Evolutionary conservation across 2,113 vertebrate genomes (phyloP), one percentile per base, ranked within the genome.

Genomic region (Panurus biarmicus): DNA sequence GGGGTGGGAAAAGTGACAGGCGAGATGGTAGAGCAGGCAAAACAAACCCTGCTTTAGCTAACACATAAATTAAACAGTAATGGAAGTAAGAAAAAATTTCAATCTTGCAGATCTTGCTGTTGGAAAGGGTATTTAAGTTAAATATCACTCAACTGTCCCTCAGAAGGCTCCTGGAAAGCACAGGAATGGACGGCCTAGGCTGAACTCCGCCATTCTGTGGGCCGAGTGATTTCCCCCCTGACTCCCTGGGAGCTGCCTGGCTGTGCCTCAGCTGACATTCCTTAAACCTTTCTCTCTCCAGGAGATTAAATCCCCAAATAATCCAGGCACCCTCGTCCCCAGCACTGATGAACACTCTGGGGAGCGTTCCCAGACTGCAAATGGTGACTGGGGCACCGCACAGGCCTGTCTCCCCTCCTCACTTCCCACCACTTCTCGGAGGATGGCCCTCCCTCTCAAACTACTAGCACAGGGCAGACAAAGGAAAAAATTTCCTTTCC

Each of bases 331-430:
- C 24, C 44, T 40, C 28, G 50, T 51, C 26, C 44, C n/a, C 23
- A 61, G 47, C 66, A 26, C 10, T 6, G 7, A 31, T 4, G 36
- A 10, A 3, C 42, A 65, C 74, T 36, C 60, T 28, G n/a, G 5
- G 3, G 2, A 0, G 0, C 1, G 7, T 22, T 35, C 19, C 14
- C 64, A 42, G 29, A 29, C 14, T 0, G 2, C 31, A 64, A 33
- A 60, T 4, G 7, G 81, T 2, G 13, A 5, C 42, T 2, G 1
- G 10, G 22, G 51, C 6, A 1, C 2, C 31, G n/a, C 57, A 42
- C 2, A 1, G 21, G 33, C 14, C 18, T 51, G 40, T 23, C 12
- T 50, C 12, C 38, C 26, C 38, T 44, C 65, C 1, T 16, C 26
- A 7, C 12, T 33, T 51, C 38, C 61, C 10, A 0, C 14, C 18